Percentiles rank a stretch among this genome's conserved stretches.
Evolutionary conservation across 2,888 invertebrate species (phyloP).

Genomic region (Octodonta nipae): DNA sequence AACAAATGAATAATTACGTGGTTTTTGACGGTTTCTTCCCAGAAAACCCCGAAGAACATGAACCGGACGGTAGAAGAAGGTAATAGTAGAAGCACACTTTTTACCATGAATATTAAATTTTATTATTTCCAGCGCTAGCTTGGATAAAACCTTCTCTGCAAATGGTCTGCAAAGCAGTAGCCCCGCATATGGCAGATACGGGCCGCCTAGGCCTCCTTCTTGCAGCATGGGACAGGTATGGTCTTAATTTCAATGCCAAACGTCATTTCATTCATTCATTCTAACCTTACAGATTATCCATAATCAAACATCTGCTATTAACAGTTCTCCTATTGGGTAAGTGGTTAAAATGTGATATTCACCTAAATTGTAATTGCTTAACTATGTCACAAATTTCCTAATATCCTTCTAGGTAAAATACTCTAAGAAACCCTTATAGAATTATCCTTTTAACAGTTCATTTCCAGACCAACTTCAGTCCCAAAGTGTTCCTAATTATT

Average conservation of each 20-base stretch:
- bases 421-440: too few species aligned
- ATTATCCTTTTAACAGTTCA: too few species aligned
- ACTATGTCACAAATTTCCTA: too few species aligned
- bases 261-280: conserved; percentile 9
- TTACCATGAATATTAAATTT: too few species aligned
- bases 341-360: conserved; percentile 23
- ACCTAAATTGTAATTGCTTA: too few species aligned
- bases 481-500: too few species aligned
- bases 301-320: conserved; percentile 41
- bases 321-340: conserved; percentile 45
- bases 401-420: too few species aligned
- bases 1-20: conserved; percentile 79
- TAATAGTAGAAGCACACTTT: too few species aligned
- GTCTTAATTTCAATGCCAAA: background rate
- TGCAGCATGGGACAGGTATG: conserved; percentile 55
- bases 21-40: conserved; percentile 70
- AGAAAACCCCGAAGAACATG: background rate
- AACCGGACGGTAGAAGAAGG: too few species aligned
- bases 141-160: too few species aligned
- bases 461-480: too few species aligned
- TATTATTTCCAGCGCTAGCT: too few species aligned
- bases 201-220: conserved; percentile 48
- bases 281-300: conserved; percentile 49
- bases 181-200: conserved; percentile 43
- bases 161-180: conserved; percentile 28